Conservation (phyloP, 1,140 invertebrate genomes). For the Drosophila nikananu region DNA sequence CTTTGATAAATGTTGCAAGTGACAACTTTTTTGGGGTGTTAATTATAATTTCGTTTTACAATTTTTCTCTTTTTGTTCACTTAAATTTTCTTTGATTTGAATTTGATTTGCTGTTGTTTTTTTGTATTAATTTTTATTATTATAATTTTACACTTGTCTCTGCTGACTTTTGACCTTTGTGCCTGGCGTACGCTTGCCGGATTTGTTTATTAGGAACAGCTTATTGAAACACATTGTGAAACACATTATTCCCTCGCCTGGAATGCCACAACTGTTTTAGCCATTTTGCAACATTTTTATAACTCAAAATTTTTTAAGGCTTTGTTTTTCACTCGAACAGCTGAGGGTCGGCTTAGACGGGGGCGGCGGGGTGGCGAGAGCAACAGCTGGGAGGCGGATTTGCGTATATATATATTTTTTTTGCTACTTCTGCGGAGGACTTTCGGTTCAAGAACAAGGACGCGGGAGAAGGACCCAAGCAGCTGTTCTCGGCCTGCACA, state of each 20-base stretch:
- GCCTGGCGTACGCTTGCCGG: constrained; percentile 24
- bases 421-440: constrained; percentile 10
- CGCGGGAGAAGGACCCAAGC: constrained; percentile 56
- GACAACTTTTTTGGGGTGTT: constrained; percentile 7
- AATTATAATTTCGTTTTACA: neutral
- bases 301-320: neutral
- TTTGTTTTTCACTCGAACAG: constrained; percentile 19
- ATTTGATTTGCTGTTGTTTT: constrained; percentile 37
- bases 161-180: constrained; percentile 58
- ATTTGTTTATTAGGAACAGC: constrained; percentile 65
- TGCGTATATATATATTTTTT: neutral
- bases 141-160: constrained; percentile 19
- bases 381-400: constrained; percentile 45
- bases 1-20: constrained; percentile 31
- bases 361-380: constrained; percentile 9
- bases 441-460: constrained; percentile 48
- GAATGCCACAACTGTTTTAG: constrained; percentile 46
- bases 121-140: neutral
- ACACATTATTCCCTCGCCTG: constrained; percentile 2
- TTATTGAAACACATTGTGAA: constrained; percentile 71
- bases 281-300: constrained; percentile 17
- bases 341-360: constrained; percentile 23
- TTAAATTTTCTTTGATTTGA: constrained; percentile 23
- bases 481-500: constrained; percentile 80
- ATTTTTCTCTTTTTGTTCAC: neutral